phyloP scores from a whole-genome alignment of 2,797 vertebrate species.

The Acanthis flammea region DNA sequence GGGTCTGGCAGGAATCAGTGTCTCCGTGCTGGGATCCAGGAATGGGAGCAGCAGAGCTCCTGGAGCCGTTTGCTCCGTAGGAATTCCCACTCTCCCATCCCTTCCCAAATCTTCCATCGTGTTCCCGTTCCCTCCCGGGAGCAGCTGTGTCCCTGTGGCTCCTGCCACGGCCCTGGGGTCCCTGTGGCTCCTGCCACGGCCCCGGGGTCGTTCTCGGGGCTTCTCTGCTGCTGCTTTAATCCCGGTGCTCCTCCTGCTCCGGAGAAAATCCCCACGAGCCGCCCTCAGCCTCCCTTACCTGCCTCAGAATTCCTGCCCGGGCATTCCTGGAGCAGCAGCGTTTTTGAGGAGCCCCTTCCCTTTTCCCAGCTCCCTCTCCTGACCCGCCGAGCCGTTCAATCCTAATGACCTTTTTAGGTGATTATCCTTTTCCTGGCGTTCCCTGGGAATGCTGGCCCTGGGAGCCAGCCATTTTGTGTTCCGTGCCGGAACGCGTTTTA shows the following conservation, averaged over 20 bases:
- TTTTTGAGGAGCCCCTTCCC: background rate
- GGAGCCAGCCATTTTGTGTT: conserved; percentile 59
- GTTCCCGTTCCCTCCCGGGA: background rate
- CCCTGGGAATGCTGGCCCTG: conserved; percentile 11
- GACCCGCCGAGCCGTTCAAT: background rate
- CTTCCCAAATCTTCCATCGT: accelerated
- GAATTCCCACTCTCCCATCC: background rate
- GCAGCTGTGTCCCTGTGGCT: background rate
- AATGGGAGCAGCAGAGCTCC: background rate
- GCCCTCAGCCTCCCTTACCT: background rate
- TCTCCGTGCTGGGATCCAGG: accelerated
- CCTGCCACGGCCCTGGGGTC: accelerated
- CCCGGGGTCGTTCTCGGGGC: accelerated
- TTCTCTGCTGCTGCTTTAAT: background rate
- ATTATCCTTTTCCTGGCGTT: conserved; percentile 40
- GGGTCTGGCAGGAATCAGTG: background rate
- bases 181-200: accelerated
- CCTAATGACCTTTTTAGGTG: conserved; percentile 50
- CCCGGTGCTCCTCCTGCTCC: background rate
- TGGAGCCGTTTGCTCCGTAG: accelerated
- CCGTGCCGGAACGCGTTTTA: background rate
- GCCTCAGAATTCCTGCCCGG: background rate
- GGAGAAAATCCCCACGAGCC: accelerated
- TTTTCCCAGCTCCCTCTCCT: background rate
- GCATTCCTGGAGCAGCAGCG: accelerated